Conservation (phyloP, 2,888 invertebrate genomes). For the Caenorhabditis imperialis region DNA sequence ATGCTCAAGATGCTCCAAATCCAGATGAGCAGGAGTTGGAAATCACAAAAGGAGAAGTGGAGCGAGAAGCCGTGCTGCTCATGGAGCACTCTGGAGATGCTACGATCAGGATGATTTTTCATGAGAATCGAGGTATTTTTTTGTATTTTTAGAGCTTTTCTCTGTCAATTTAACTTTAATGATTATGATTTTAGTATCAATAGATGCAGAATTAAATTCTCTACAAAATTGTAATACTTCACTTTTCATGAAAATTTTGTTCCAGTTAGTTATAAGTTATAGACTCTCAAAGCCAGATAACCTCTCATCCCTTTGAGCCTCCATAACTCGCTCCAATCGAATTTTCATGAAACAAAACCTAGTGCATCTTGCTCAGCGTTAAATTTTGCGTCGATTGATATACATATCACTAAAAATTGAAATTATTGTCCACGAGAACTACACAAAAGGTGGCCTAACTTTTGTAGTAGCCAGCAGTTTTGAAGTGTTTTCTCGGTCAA, state of each 20-base stretch:
- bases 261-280: no score
- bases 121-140: not conserved
- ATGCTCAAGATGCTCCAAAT: no score
- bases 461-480: no score
- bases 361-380: not conserved
- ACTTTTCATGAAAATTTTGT: no score
- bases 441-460: constrained; percentile 4
- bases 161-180: not conserved
- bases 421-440: no score
- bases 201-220: no score
- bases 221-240: no score
- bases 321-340: no score
- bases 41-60: not conserved
- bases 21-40: constrained; percentile 1
- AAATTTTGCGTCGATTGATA: no score
- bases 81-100: not conserved
- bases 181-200: not conserved
- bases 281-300: not conserved
- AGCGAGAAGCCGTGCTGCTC: not conserved
- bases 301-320: not conserved
- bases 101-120: constrained; percentile 1
- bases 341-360: not conserved
- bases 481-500: no score
- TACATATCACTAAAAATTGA: no score
- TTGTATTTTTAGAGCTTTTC: not conserved